These are phyloP conservation scores for Athripsodes cinereus DNA, from an alignment of 2,888 invertebrate genomes.

Conservation along the genomic window DNA sequence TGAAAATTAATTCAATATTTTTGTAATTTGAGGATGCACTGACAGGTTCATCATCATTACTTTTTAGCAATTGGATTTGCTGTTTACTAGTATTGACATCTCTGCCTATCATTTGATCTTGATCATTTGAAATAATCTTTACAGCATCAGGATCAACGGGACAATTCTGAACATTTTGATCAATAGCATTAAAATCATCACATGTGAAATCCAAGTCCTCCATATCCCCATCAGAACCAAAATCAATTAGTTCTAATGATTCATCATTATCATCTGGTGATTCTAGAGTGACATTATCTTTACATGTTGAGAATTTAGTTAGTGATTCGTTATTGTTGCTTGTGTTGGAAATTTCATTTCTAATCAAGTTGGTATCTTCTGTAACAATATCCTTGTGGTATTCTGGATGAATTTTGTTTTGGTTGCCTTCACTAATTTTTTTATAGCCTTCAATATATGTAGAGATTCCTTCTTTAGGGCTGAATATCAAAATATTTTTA, in stretches of 20 bases:
- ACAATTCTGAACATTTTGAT: neutral
- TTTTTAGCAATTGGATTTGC: too few relatives aligned
- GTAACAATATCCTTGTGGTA: too few relatives aligned
- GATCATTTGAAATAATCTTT: neutral
- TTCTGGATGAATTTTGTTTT: too few relatives aligned
- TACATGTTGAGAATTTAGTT: too few relatives aligned
- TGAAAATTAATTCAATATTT: slow-evolving; percentile 9
- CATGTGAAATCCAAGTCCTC: neutral
- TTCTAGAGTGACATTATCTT: too few relatives aligned
- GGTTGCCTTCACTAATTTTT: slow-evolving; percentile 7
- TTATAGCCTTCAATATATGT: slow-evolving; percentile 13
- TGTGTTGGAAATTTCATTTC: too few relatives aligned
- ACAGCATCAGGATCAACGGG: neutral
- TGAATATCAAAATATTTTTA: slow-evolving; percentile 42
- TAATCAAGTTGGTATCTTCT: too few relatives aligned
- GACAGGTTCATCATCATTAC: neutral
- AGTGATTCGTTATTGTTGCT: too few relatives aligned
- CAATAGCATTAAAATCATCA: neutral
- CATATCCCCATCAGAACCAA: neutral
- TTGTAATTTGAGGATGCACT: neutral
- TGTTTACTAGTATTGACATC: neutral
- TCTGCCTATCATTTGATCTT: neutral
- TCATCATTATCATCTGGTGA: neutral
- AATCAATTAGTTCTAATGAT: neutral
- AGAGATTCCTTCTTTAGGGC: slow-evolving; percentile 31